Evolutionary conservation across 2,888 invertebrate species (phyloP).

Genomic region (Dermolepida albohirtum): DNA sequence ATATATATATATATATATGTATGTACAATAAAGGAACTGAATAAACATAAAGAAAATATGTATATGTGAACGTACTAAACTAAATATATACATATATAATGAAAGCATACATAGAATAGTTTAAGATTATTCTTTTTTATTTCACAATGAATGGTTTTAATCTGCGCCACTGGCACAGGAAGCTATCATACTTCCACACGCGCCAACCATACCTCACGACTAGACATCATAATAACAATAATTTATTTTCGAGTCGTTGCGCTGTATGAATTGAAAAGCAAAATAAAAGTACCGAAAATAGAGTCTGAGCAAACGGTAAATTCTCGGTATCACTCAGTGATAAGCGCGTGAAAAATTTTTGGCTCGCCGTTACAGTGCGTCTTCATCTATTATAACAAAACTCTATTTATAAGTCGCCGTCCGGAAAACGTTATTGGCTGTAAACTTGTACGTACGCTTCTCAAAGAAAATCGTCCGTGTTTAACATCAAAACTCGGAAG

Average conservation of each 20-base stretch:
- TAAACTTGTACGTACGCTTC: conserved; percentile 17
- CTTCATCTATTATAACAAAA: conserved; percentile 38
- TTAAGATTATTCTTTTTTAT: too few relatives aligned
- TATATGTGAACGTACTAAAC: too few relatives aligned
- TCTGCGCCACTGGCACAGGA: too few relatives aligned
- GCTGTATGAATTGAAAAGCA: conserved; percentile 3
- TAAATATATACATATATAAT: too few relatives aligned
- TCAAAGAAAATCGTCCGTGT: conserved; percentile 30
- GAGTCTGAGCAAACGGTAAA: conserved; percentile 36
- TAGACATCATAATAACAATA: background rate
- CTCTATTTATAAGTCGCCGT: conserved; percentile 41
- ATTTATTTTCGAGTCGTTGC: background rate
- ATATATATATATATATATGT: too few relatives aligned
- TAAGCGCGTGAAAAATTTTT: conserved; percentile 43
- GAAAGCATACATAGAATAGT: too few relatives aligned
- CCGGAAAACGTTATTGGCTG: conserved; percentile 27
- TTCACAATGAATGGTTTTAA: too few relatives aligned
- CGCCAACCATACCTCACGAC: too few relatives aligned
- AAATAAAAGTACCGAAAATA: conserved; percentile 35
- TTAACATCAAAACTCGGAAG: conserved; percentile 17
- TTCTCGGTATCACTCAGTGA: conserved; percentile 42
- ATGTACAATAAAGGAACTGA: too few relatives aligned
- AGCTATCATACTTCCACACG: too few relatives aligned
- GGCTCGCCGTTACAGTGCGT: conserved; percentile 32
- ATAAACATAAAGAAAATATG: too few relatives aligned